Evolutionary conservation across 2,797 vertebrate species (phyloP).

Genomic region (Menidia menidia): DNA sequence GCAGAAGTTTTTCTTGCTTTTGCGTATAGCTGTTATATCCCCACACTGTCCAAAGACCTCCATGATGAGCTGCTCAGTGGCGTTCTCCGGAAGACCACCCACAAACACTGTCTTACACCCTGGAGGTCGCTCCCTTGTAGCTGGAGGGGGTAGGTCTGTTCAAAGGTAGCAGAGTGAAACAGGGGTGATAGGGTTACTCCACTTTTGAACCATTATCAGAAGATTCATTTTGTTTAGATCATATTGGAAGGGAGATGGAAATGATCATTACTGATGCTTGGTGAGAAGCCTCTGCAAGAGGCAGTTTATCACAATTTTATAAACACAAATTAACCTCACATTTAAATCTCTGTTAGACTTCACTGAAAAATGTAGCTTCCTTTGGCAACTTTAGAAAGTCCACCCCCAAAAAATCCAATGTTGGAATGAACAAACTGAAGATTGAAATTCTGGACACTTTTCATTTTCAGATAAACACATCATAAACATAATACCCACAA

Average conservation of each 20-base stretch:
- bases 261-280: background rate
- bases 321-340: background rate
- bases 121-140: constrained; percentile 92
- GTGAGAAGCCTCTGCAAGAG: background rate
- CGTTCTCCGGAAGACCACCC: constrained; percentile 93
- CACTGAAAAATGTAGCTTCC: background rate
- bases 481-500: constrained; percentile 10
- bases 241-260: background rate
- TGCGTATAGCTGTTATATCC: constrained; percentile 93
- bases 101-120: constrained; percentile 98
- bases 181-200: background rate
- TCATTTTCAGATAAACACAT: constrained; percentile 13
- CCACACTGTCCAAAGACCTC: constrained; percentile 96
- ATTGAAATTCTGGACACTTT: constrained; percentile 5
- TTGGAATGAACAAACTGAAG: constrained; percentile 9
- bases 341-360: background rate
- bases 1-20: constrained; percentile 98
- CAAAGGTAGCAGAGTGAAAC: constrained; percentile 16
- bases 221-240: background rate
- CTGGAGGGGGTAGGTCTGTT: constrained; percentile 93
- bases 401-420: constrained; percentile 3
- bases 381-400: background rate
- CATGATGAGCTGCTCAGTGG: constrained; percentile 92
- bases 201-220: background rate
- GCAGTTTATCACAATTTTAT: background rate